A percentile compares a stretch with the other conserved stretches of the same genome.
Conservation (phyloP, 2,113 vertebrate genomes). For the Microcebus ravelobensis region DNA sequence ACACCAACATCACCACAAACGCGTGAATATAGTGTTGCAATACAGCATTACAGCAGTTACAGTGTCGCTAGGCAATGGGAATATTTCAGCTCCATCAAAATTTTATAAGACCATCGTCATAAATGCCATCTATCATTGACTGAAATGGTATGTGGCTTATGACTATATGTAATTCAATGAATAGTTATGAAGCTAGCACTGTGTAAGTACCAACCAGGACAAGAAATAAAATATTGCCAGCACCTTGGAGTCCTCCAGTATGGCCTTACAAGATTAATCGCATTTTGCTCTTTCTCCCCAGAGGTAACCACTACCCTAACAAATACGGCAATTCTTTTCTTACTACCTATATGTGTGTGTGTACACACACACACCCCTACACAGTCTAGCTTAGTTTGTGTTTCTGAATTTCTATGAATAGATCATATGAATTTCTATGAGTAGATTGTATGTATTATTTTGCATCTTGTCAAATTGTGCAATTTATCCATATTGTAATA, state of each 20-base stretch:
- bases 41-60: neutral
- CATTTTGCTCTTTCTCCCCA: neutral
- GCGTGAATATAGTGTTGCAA: neutral
- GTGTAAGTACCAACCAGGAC: neutral
- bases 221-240: neutral
- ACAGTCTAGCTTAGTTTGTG: neutral
- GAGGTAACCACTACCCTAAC: neutral
- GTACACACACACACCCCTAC: neutral
- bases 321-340: neutral
- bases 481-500: neutral
- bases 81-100: neutral
- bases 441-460: neutral
- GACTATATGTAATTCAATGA: neutral
- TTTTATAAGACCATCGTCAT: neutral
- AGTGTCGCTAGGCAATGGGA: neutral
- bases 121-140: neutral
- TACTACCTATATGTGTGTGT: neutral
- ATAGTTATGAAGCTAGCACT: neutral
- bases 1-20: neutral
- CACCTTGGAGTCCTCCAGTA: neutral
- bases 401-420: neutral
- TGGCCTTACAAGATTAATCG: neutral
- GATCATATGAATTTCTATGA: neutral
- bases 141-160: neutral
- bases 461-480: neutral